These are phyloP conservation scores for Chaenogobius annularis DNA, from an alignment of 2,113 vertebrate species.

Conservation along the genomic window DNA sequence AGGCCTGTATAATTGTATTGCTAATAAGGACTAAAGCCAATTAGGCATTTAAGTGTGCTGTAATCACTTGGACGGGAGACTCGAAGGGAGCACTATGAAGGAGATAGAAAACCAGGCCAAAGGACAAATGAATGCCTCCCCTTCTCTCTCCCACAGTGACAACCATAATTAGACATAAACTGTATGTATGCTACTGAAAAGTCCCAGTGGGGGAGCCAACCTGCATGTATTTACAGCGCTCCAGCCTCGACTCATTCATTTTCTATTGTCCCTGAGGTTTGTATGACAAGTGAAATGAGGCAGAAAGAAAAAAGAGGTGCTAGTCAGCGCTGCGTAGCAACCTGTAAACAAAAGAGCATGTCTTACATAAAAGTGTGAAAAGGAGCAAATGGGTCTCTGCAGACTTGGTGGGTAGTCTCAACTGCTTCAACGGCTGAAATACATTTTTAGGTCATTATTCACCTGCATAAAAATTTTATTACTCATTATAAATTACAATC, in stretches of 20 bases:
- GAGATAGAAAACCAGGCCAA: slow-evolving; percentile 78
- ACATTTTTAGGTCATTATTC: neutral
- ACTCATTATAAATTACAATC: neutral
- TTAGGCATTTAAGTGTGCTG: slow-evolving; percentile 98
- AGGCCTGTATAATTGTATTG: slow-evolving; percentile 97
- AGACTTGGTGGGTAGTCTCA: neutral
- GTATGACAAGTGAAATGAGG: slow-evolving; percentile 34
- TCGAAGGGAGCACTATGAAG: slow-evolving; percentile 84
- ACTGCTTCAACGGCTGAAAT: neutral
- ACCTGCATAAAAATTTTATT: neutral
- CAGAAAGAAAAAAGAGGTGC: slow-evolving; percentile 57
- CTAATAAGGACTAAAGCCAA: slow-evolving; percentile 99
- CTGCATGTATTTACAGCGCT: slow-evolving; percentile 83
- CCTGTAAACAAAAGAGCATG: slow-evolving; percentile 65
- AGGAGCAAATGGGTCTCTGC: neutral
- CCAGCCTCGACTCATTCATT: slow-evolving; percentile 59
- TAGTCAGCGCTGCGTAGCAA: slow-evolving; percentile 61
- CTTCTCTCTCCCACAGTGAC: slow-evolving; percentile 89
- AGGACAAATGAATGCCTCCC: slow-evolving; percentile 87
- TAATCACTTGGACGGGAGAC: slow-evolving; percentile 93
- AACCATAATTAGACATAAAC: slow-evolving; percentile 97
- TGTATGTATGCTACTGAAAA: slow-evolving; percentile 82
- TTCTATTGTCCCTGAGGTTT: slow-evolving; percentile 40
- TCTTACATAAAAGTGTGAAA: slow-evolving; percentile 2
- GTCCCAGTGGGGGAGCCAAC: slow-evolving; percentile 83